Percentiles rank a stretch among this genome's conserved stretches.
These are phyloP conservation scores for Thalpophila matura DNA, from an alignment of 2,888 invertebrate species.

Conservation along the genomic window DNA sequence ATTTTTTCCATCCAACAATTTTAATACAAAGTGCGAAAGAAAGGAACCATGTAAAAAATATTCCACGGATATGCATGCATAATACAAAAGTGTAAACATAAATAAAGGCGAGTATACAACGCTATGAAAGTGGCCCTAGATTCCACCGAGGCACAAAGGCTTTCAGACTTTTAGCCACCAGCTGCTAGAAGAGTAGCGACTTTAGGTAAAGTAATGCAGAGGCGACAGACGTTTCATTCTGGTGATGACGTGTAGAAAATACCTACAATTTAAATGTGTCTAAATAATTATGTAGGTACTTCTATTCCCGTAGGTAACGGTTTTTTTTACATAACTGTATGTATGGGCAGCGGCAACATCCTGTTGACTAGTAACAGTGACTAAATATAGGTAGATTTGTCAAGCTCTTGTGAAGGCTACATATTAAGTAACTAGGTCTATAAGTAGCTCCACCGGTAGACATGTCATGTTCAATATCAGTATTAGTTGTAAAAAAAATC, in stretches of 20 bases:
- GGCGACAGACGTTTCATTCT: constrained; percentile 33
- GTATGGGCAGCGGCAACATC: no score
- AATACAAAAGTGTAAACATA: constrained; percentile 52
- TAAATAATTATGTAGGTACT: no score
- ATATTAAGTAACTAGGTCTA: no score
- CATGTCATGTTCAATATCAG: no score
- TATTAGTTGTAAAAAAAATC: no score
- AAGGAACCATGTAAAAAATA: constrained; percentile 6
- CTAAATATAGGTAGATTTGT: no score
- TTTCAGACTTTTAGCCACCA: constrained; percentile 81
- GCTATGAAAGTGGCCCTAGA: constrained; percentile 72
- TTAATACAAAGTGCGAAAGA: background rate
- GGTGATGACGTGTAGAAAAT: background rate
- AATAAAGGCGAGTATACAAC: constrained; percentile 66
- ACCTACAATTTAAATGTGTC: constrained; percentile 1
- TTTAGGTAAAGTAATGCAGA: constrained; percentile 60
- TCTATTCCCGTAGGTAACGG: background rate
- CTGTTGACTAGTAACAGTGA: no score
- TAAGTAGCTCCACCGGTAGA: no score
- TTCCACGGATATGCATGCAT: constrained; percentile 25
- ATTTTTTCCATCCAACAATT: no score
- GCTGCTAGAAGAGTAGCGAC: constrained; percentile 68
- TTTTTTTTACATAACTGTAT: no score
- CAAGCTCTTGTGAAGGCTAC: no score
- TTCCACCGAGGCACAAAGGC: constrained; percentile 77